Evolutionary conservation across 2,888 invertebrate genomes (phyloP).

Genomic region (Drosophila melanosoma): DNA sequence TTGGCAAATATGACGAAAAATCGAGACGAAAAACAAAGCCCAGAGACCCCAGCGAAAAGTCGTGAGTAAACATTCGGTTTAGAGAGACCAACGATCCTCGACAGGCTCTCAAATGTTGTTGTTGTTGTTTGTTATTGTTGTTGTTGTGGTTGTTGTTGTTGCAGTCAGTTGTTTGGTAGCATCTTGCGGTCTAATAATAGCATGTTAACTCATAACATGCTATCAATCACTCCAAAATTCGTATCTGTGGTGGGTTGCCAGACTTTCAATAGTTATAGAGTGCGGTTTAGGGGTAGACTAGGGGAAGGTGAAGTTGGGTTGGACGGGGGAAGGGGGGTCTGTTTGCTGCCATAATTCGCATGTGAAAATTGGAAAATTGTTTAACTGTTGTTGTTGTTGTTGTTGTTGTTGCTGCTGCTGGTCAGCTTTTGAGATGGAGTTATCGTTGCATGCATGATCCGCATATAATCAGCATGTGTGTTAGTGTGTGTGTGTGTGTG

Average conservation of each 20-base stretch:
- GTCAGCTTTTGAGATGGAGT: slow-evolving; percentile 35
- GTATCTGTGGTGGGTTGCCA: slow-evolving; percentile 63
- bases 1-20: slow-evolving; percentile 77
- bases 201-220: slow-evolving; percentile 82
- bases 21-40: slow-evolving; percentile 33
- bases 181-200: slow-evolving; percentile 78
- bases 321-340: neutral
- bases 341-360: slow-evolving; percentile 71
- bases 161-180: slow-evolving; percentile 65
- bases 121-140: slow-evolving; percentile 27
- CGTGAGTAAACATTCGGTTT: slow-evolving; percentile 77
- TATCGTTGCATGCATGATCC: slow-evolving; percentile 65
- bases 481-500: slow-evolving; percentile 12
- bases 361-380: slow-evolving; percentile 81
- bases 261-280: slow-evolving; percentile 33
- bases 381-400: slow-evolving; percentile 31
- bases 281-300: neutral
- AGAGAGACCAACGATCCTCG: slow-evolving; percentile 40
- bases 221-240: slow-evolving; percentile 79
- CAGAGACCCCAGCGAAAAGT: slow-evolving; percentile 54
- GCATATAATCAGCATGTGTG: slow-evolving; percentile 44
- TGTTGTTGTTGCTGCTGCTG: slow-evolving; percentile 30
- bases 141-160: slow-evolving; percentile 26
- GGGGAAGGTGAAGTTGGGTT: neutral
- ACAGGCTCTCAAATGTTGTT: slow-evolving; percentile 40